Base-by-base conservation (phyloP, 2,888 invertebrate genomes). In the Diarsia rubi region DNA sequence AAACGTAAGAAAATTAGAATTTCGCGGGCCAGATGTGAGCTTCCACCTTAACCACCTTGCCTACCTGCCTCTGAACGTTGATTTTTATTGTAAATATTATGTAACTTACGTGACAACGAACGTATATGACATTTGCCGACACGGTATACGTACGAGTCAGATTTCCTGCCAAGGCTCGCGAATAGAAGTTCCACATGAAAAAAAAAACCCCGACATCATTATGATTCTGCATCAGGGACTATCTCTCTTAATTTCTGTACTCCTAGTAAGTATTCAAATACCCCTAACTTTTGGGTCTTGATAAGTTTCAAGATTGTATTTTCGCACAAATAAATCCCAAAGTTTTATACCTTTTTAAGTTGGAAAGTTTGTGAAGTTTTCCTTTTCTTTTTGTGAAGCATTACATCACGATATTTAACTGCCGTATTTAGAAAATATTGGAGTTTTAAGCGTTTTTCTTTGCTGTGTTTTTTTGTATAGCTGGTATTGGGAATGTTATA, bases 251-350 rank as follows among this genome's bases (percentile, higher is more conserved):
- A 31, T 63, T 49, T 73, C 49, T 31, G 27, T 52, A 47, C 45
- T 57, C 54, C 31, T 37, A 54, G 60, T 79, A 70, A 52, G 45
- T 44, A 68, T 62, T 72, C 4, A 42, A 65, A 59, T 63, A 69
- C 69, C 68, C 21, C 16, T 59, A 85, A 74, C 69, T 72, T 82
- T 73, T 63, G 37, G 54, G 54, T 19, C 24, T 27, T 73, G 60
- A 44, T 70, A 84, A 83, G 27, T 62, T 69, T 12, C 66, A 44
- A 74, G 66, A 69, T 73, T 69, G 12, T 60, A 16, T 73, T 73
- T 70, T 62, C 62, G 44, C 54, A 54, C 21, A 64, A 59, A 79
- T 77, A 78, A 80, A 73, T 78, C 52, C 27, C 31, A 27, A 76
- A 75, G 64, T 64, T 60, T 71, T 27, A 60, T 49, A 37, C 27